Evolutionary conservation across 2,888 invertebrate species (phyloP), one percentile per base, ranked within the genome.

Genomic region (Schizaphis graminum): DNA sequence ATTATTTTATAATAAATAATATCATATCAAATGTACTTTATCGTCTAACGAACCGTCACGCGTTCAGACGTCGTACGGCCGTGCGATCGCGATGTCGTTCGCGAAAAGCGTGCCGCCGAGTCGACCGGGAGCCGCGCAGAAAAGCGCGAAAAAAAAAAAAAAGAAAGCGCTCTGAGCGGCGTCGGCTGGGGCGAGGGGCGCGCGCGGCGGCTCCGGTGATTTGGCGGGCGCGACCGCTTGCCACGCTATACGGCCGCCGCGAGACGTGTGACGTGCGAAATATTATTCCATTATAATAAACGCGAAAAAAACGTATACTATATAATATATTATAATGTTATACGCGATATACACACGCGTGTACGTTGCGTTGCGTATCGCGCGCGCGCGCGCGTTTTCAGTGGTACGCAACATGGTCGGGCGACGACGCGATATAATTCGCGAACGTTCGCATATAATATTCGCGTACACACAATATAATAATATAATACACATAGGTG

Each of bases 391-490:
- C 44, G 41, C 85, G 41, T 41, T 85, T 41, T 44, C 85, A 85
- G 85, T 85, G 85, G 85, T 85, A 26, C 85, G 85, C 44, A 85
- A 85, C 41, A 28, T 85, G 26, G 49, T 53, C 49, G 49, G 44
- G 10, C 10, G 85, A 41, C 11, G 41, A 41, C 11, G 41, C 41
- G 24, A 56, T 89, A 89, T 44, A 44, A 44, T 89, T 61, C 57
- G 57, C 57, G 57, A 44, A 41, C 44, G 57, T 57, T 41, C 13
- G 89, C 57, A 89, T 89, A 61, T 89, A 61, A 89, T 89, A 61
- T 89, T 61, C 57, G 89, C 89, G 28, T 53, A 61, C 35, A 56
- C n/a, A n/a, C n/a, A n/a, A n/a, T 24, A 24, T 24, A 44, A 44
- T 47, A 44, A 3, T 44, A 47, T 47, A 47, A 47, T 47, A 47